Conservation (phyloP, 2,797 vertebrate genomes). For the Pseudocheirus occidentalis region DNA sequence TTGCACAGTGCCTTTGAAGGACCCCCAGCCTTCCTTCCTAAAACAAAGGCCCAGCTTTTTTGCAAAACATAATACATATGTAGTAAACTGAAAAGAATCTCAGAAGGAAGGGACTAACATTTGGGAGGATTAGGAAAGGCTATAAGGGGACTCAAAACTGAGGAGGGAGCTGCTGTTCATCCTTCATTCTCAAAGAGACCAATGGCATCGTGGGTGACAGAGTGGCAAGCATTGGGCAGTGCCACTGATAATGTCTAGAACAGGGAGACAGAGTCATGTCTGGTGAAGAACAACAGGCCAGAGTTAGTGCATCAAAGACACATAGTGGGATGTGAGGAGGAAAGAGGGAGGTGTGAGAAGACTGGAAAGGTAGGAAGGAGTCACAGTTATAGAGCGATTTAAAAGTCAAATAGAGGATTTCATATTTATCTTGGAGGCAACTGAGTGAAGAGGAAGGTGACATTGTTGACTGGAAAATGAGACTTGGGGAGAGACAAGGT, state of each 20-base stretch:
- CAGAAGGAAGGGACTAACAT: background rate
- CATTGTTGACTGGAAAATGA: background rate
- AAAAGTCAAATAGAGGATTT: background rate
- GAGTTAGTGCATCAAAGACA: background rate
- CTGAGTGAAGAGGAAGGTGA: background rate
- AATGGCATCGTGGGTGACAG: background rate
- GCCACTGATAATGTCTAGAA: background rate
- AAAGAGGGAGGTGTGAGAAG: background rate
- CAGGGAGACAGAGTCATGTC: background rate
- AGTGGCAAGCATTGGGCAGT: background rate
- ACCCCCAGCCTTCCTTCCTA: background rate
- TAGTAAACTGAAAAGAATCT: background rate
- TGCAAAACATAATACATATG: background rate
- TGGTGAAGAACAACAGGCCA: background rate
- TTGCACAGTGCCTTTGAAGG: background rate
- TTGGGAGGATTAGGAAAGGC: background rate
- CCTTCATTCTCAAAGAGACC: background rate
- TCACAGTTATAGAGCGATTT: background rate
- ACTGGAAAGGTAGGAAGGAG: background rate
- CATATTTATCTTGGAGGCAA: background rate
- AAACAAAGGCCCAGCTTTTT: background rate
- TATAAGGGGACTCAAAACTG: background rate
- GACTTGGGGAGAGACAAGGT: background rate
- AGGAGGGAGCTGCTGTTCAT: background rate
- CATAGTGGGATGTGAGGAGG: background rate